A percentile compares a stretch with the other conserved stretches of the same genome.
Evolutionary conservation across 2,113 vertebrate genomes (phyloP).

Genomic region (Zosterops lateralis): DNA sequence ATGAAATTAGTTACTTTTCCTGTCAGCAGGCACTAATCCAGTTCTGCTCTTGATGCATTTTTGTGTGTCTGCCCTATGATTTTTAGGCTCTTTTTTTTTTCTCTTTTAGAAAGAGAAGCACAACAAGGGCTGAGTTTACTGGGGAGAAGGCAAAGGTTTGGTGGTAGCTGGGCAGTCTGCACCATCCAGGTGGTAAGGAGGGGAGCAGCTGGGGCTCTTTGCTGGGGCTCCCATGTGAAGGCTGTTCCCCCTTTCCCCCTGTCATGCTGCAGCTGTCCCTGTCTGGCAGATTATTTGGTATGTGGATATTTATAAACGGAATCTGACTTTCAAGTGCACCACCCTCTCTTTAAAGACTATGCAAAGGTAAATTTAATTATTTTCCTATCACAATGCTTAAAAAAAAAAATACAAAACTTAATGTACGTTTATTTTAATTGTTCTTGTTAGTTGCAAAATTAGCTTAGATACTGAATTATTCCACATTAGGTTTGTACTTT

Average conservation of each 20-base stretch:
- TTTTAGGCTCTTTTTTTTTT: not conserved
- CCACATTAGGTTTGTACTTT: not conserved
- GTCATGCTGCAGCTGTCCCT: not conserved
- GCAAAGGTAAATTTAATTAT: not conserved
- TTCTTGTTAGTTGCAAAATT: not conserved
- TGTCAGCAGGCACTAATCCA: not conserved
- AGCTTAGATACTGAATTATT: not conserved
- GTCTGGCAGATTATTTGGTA: not conserved
- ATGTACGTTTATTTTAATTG: not conserved
- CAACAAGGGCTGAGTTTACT: not conserved
- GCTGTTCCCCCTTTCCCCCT: not conserved
- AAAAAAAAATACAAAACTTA: not conserved
- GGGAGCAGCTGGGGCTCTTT: not conserved
- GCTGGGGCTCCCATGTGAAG: not conserved
- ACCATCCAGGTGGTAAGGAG: not conserved
- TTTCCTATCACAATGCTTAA: not conserved
- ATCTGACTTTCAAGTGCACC: not conserved
- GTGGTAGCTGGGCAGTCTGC: not conserved
- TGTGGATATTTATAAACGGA: not conserved
- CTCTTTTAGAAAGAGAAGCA: not conserved
- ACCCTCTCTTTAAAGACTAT: not conserved
- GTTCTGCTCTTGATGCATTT: not conserved
- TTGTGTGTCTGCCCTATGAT: not conserved
- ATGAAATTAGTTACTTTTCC: slow-evolving; percentile 21
- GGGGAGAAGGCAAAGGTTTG: not conserved